Percentiles rank a stretch among this genome's conserved stretches.
Conservation (phyloP, 2,113 vertebrate species). For the Pionites leucogaster region DNA sequence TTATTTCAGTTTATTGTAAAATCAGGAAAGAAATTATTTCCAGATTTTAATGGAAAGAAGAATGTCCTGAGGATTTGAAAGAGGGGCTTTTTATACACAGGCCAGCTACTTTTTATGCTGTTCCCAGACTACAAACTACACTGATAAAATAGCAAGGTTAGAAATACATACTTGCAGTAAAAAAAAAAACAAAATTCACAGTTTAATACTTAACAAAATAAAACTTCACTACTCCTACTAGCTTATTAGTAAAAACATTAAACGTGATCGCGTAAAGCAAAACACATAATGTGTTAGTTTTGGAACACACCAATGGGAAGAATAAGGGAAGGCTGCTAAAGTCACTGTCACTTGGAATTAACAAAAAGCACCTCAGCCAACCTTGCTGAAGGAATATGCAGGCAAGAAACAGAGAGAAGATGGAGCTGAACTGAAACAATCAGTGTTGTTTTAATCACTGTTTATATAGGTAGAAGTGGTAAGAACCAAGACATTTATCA, state of each 20-base stretch:
- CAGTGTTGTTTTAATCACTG: slow-evolving; percentile 8
- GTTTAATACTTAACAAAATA: not conserved
- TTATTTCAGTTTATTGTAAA: not conserved
- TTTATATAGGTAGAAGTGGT: not conserved
- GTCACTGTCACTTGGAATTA: not conserved
- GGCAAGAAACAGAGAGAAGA: not conserved
- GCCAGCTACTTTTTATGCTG: not conserved
- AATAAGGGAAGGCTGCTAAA: not conserved
- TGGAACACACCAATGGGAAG: fast-evolving
- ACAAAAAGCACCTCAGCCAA: not conserved
- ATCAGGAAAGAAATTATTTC: not conserved
- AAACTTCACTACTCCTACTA: not conserved
- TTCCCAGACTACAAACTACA: not conserved
- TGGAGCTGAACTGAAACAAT: not conserved
- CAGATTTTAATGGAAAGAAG: not conserved
- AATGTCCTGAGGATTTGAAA: not conserved
- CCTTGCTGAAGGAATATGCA: not conserved
- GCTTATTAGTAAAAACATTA: not conserved
- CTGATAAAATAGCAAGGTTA: not conserved
- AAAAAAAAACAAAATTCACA: not conserved
- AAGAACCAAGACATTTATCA: slow-evolving; percentile 22
- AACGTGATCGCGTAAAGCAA: not conserved
- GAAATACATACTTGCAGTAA: not conserved
- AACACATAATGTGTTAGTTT: not conserved
- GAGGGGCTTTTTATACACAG: not conserved